Percentiles rank a stretch among this genome's conserved stretches.
phyloP scores from a whole-genome alignment of 2,113 vertebrate species.

The Mobula hypostoma region DNA sequence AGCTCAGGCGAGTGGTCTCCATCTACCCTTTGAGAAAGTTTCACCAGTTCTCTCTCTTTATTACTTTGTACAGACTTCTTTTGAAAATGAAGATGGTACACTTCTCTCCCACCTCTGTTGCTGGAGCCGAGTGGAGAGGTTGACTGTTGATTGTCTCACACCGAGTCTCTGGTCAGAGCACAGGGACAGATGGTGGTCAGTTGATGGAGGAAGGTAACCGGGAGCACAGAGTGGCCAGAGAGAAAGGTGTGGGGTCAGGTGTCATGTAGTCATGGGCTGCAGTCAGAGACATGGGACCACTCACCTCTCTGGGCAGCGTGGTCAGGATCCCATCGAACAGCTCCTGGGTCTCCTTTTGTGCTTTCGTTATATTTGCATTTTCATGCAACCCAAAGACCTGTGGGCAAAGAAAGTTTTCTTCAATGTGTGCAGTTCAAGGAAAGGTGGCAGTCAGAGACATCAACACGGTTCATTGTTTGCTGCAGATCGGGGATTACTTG shows the following conservation, averaged over 20 bases:
- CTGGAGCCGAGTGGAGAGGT: too few species aligned
- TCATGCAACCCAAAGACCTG: conserved; percentile 44
- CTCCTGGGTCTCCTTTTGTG: conserved; percentile 43
- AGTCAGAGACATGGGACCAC: neutral
- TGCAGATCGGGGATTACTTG: neutral
- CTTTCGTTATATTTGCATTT: conserved; percentile 42
- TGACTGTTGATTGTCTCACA: neutral
- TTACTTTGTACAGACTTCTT: neutral
- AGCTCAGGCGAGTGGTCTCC: too few species aligned
- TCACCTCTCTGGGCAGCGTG: conserved; percentile 42
- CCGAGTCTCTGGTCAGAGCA: neutral
- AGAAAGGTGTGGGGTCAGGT: too few species aligned
- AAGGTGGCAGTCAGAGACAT: too few species aligned
- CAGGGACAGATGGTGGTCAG: neutral
- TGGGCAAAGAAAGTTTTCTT: neutral
- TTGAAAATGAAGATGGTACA: neutral
- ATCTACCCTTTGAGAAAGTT: too few species aligned
- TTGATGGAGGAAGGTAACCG: neutral
- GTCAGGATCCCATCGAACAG: conserved; percentile 42
- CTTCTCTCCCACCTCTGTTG: neutral
- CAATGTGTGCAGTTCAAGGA: too few species aligned
- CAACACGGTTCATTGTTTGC: neutral
- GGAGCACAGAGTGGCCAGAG: neutral
- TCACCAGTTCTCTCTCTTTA: too few species aligned
- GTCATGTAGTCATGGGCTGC: too few species aligned